Percentiles rank a stretch among this genome's conserved stretches.
phyloP scores from a whole-genome alignment of 2,113 vertebrate genomes.

The Andinoacara biseriatus region DNA sequence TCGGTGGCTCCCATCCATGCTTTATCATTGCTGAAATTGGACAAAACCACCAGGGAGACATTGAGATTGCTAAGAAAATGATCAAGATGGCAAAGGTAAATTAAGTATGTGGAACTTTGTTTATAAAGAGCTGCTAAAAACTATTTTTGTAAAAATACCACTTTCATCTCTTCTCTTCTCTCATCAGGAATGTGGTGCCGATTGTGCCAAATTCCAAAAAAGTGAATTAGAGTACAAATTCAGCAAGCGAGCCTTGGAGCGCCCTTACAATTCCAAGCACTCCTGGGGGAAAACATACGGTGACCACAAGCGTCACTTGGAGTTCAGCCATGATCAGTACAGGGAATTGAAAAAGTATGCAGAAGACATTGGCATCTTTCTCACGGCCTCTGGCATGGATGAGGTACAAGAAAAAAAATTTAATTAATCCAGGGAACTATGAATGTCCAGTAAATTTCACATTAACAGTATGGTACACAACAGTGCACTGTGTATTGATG shows the following conservation, averaged over 20 bases:
- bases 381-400: constrained; percentile 77
- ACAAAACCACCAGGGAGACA: constrained; percentile 92
- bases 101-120: rapidly evolving
- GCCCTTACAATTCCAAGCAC: constrained; percentile 87
- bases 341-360: not conserved
- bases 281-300: constrained; percentile 95
- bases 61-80: constrained; percentile 90
- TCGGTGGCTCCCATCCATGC: constrained; percentile 87
- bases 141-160: not conserved
- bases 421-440: too few relatives aligned
- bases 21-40: constrained; percentile 95
- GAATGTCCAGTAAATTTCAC: not conserved
- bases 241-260: constrained; percentile 88
- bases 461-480: not conserved
- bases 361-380: not conserved
- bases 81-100: constrained; percentile 90
- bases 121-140: not conserved
- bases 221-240: constrained; percentile 94
- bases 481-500: not conserved
- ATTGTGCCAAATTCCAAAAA: constrained; percentile 98
- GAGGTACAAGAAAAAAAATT: too few relatives aligned
- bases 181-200: constrained; percentile 90
- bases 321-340: constrained; percentile 1
- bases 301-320: constrained; percentile 43
- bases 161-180: not conserved